Percentiles rank a stretch among this genome's conserved stretches.
These are phyloP conservation scores for Acrocephalus arundinaceus DNA, from an alignment of 2,113 vertebrate genomes.

Conservation along the genomic window DNA sequence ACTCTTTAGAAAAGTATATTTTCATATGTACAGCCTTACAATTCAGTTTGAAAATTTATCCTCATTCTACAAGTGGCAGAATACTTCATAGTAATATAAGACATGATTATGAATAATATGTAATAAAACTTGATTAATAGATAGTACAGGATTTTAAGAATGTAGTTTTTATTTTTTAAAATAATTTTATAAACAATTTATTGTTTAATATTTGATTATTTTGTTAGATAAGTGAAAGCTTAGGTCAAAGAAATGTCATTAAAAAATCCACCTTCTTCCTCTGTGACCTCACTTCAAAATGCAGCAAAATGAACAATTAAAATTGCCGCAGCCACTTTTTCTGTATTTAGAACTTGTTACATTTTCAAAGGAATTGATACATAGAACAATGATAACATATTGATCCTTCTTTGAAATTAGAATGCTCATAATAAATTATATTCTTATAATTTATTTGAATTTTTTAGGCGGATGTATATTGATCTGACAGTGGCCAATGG, in stretches of 20 bases:
- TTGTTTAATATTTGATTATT: neutral
- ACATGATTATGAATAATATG: neutral
- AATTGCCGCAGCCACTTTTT: neutral
- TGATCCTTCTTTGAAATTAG: neutral
- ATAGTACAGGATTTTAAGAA: neutral
- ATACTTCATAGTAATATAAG: neutral
- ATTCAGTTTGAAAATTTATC: neutral
- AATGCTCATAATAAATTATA: neutral
- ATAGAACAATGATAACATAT: no score
- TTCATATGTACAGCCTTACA: neutral
- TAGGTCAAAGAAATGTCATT: neutral
- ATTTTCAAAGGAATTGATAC: neutral
- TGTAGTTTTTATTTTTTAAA: neutral
- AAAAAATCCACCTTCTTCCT: neutral
- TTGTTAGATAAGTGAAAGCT: neutral
- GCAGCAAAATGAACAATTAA: neutral
- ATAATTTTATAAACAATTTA: neutral
- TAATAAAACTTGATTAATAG: neutral
- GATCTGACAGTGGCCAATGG: no score
- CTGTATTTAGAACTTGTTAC: neutral
- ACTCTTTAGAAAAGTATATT: neutral
- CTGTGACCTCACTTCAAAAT: neutral
- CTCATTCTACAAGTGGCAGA: neutral
- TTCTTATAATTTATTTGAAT: neutral
- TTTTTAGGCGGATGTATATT: neutral